Conservation (phyloP, 2,888 invertebrate species). For the Leptopterna dolabrata region DNA sequence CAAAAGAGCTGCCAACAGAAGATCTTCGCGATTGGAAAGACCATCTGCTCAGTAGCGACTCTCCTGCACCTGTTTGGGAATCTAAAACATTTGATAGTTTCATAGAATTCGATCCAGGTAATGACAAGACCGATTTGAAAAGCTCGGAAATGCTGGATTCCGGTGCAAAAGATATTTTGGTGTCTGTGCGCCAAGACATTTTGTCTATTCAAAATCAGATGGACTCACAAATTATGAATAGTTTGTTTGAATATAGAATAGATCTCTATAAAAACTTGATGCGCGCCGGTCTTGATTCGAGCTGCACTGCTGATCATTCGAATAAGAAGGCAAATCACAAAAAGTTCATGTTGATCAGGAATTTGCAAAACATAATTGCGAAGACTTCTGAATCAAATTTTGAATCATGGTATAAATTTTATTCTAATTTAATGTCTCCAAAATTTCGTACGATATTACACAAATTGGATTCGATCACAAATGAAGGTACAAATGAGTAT, state of each 20-base stretch:
- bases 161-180: neutral
- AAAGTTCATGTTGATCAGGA: constrained; percentile 5
- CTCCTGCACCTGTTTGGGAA: neutral
- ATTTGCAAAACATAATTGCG: neutral
- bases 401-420: constrained; percentile 30
- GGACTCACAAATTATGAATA: constrained; percentile 20
- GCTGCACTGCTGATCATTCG: neutral
- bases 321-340: constrained; percentile 5
- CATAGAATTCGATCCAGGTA: neutral
- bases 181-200: neutral
- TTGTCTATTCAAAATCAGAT: neutral
- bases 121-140: neutral
- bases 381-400: constrained; percentile 33
- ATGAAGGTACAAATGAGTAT: neutral
- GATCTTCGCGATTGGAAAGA: neutral
- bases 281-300: neutral
- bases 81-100: neutral
- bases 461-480: neutral
- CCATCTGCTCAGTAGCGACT: neutral
- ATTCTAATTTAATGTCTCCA: neutral
- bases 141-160: neutral
- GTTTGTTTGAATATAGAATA: constrained; percentile 26
- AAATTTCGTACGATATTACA: neutral
- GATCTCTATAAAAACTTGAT: constrained; percentile 11
- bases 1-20: too few species aligned